phyloP scores from a whole-genome alignment of 2,888 invertebrate species.

The Brachyptera risi region DNA sequence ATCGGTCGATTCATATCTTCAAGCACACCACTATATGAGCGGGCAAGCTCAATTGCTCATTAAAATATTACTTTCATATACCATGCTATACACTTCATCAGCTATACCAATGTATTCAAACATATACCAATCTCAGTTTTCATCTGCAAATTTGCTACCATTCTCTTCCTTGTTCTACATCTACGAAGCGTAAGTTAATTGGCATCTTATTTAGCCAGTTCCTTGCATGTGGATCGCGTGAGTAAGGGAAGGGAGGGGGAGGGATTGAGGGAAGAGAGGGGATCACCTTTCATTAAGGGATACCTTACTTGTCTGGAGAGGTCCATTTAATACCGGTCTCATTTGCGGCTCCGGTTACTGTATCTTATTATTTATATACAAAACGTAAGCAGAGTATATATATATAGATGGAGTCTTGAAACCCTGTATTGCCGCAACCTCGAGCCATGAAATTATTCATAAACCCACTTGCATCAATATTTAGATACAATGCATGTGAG shows the following conservation, averaged over 20 bases:
- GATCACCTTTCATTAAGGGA: constrained; percentile 12
- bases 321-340: constrained; percentile 16
- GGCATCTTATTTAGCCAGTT: not conserved
- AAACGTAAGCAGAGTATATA: constrained; percentile 15
- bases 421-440: not conserved
- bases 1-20: no score
- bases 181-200: constrained; percentile 2
- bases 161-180: no score
- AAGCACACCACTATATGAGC: no score
- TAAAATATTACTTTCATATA: no score
- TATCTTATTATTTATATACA: constrained; percentile 13
- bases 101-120: no score
- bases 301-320: not conserved
- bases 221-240: no score
- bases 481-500: constrained; percentile 2
- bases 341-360: constrained; percentile 20
- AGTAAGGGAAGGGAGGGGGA: no score
- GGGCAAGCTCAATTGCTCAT: no score
- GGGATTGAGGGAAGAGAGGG: not conserved
- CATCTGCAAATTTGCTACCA: not conserved
- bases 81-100: no score
- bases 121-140: no score
- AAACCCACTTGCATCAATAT: constrained; percentile 20
- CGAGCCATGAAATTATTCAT: constrained; percentile 17
- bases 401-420: not conserved